These are phyloP conservation scores for Amphimallon solstitiale DNA, from an alignment of 2,888 invertebrate species.

Conservation along the genomic window DNA sequence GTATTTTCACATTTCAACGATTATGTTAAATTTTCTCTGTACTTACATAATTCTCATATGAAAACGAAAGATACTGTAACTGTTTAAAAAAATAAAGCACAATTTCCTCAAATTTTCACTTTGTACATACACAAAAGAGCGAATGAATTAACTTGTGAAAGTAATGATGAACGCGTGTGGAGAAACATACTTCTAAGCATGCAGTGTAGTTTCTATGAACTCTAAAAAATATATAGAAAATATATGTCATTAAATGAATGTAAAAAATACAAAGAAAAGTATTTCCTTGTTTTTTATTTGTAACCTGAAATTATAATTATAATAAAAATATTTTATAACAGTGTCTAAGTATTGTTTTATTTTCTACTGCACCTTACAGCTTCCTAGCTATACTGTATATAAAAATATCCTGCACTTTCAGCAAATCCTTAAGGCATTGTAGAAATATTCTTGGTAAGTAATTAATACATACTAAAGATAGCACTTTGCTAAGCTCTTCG, in stretches of 20 bases:
- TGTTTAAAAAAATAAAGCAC: neutral
- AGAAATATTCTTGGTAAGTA: too few species aligned
- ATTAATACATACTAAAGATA: too few species aligned
- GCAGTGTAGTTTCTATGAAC: neutral
- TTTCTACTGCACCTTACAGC: neutral
- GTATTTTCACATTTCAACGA: too few species aligned
- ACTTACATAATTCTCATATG: neutral
- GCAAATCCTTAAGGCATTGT: too few species aligned
- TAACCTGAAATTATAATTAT: constrained; percentile 30
- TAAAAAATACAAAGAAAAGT: neutral
- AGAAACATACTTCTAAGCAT: constrained; percentile 5
- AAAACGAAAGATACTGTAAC: neutral
- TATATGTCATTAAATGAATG: constrained; percentile 9
- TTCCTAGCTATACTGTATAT: neutral
- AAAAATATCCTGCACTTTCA: too few species aligned
- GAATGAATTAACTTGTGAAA: neutral
- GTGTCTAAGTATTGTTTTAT: constrained; percentile 11
- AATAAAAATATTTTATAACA: constrained; percentile 39
- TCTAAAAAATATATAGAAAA: neutral
- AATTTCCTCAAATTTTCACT: neutral
- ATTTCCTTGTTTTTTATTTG: constrained; percentile 26
- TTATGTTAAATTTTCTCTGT: too few species aligned
- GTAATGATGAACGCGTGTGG: neutral
- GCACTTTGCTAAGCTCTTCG: too few species aligned
- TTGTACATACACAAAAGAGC: constrained; percentile 19